phyloP scores from a whole-genome alignment of 2,888 invertebrate species.

The Caenorhabditis parvicauda region DNA sequence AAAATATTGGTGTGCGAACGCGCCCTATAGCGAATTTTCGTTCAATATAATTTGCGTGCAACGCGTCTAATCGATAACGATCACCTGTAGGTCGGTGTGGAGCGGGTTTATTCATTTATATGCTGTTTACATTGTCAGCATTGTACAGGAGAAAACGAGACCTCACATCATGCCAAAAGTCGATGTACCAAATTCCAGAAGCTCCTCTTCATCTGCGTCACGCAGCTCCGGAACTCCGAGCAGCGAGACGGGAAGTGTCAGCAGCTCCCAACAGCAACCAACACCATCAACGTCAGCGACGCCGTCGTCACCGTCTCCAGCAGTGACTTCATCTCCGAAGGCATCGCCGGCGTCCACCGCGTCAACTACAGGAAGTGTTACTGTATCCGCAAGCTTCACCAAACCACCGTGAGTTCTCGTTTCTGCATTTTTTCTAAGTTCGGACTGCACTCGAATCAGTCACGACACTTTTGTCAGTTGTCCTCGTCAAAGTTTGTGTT shows the following conservation, averaged over 20 bases:
- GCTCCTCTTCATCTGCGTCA: conserved; percentile 13
- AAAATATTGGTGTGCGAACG: too few relatives aligned
- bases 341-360: too few relatives aligned
- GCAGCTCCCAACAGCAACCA: conserved; percentile 1
- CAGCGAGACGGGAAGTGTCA: conserved; percentile 6
- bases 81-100: too few relatives aligned
- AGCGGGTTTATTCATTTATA: too few relatives aligned
- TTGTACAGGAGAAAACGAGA: neutral
- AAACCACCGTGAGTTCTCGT: conserved; percentile 35
- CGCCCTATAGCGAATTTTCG: too few relatives aligned
- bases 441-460: too few relatives aligned
- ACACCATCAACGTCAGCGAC: conserved; percentile 10
- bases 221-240: conserved; percentile 17
- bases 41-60: too few relatives aligned
- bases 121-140: neutral
- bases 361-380: conserved; percentile 27
- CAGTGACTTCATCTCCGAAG: conserved; percentile 26
- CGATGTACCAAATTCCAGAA: conserved; percentile 7
- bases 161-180: neutral
- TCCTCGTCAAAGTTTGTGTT: too few relatives aligned
- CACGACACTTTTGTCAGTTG: too few relatives aligned
- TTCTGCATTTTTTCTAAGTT: neutral
- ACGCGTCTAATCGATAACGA: too few relatives aligned
- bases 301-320: conserved; percentile 11
- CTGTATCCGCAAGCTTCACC: conserved; percentile 26